phyloP scores from a whole-genome alignment of 1,140 invertebrate species.

The Maniola jurtina region DNA sequence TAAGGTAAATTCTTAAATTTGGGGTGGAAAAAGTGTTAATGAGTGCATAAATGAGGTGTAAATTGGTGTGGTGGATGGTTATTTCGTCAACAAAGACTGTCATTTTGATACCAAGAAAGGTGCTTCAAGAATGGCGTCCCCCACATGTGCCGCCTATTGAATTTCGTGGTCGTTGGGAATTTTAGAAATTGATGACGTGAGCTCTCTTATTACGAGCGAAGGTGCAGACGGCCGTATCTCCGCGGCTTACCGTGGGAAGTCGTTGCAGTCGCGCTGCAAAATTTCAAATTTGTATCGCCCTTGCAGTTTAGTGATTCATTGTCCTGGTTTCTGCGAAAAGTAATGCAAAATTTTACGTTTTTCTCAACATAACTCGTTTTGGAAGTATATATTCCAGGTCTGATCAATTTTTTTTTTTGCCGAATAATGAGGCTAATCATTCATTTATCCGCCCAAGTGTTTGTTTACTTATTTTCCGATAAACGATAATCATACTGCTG shows the following conservation, averaged over 20 bases:
- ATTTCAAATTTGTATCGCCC: slow-evolving; percentile 36
- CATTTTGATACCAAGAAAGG: slow-evolving; percentile 77
- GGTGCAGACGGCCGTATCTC: slow-evolving; percentile 40
- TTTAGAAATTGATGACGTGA: slow-evolving; percentile 69
- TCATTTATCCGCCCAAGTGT: slow-evolving; percentile 44
- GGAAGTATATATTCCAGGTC: slow-evolving; percentile 1
- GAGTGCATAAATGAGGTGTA: slow-evolving; percentile 54
- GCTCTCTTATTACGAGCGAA: slow-evolving; percentile 47
- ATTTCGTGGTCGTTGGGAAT: slow-evolving; percentile 61
- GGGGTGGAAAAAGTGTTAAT: slow-evolving; percentile 45
- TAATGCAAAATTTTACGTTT: slow-evolving; percentile 43
- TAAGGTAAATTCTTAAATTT: slow-evolving; percentile 63
- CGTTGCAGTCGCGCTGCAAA: slow-evolving; percentile 14
- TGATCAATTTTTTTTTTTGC: slow-evolving; percentile 21
- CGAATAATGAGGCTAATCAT: slow-evolving; percentile 32
- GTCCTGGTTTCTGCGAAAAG: slow-evolving; percentile 58
- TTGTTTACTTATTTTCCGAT: slow-evolving; percentile 59
- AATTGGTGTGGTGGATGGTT: slow-evolving; percentile 61
- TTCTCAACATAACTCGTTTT: slow-evolving; percentile 18
- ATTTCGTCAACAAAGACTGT: slow-evolving; percentile 74
- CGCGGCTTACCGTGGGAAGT: slow-evolving; percentile 40
- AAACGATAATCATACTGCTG: slow-evolving; percentile 19
- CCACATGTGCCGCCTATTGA: slow-evolving; percentile 77
- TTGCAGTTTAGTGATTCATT: slow-evolving; percentile 62
- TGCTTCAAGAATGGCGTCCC: slow-evolving; percentile 79